Conservation (phyloP, 2,888 invertebrate species). For the Drosophila emarginata region DNA sequence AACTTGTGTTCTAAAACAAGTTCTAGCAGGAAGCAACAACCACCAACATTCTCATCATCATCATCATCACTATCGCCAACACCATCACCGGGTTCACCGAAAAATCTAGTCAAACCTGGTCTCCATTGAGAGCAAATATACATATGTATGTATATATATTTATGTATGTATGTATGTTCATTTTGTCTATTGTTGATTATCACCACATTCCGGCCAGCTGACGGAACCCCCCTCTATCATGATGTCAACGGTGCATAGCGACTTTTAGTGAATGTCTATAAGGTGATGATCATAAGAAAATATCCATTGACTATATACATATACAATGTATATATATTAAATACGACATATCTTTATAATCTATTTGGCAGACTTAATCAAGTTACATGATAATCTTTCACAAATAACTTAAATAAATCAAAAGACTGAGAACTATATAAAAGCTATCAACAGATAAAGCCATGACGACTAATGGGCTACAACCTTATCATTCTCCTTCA, state of each 20-base stretch:
- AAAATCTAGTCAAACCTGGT: constrained; percentile 43
- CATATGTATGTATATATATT: not conserved
- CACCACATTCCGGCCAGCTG: constrained; percentile 34
- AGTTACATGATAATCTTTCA: no score
- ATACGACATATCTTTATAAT: no score
- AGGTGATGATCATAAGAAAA: no score
- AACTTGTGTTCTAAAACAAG: constrained; percentile 29
- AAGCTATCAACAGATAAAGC: no score
- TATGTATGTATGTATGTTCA: not conserved
- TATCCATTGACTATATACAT: no score
- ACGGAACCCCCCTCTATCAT: constrained; percentile 8
- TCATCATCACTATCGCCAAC: not conserved
- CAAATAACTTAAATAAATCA: no score
- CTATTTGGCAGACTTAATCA: no score
- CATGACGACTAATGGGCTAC: no score
- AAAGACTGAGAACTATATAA: no score
- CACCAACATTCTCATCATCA: constrained; percentile 20
- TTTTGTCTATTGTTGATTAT: constrained; percentile 7
- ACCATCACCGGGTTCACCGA: constrained; percentile 11
- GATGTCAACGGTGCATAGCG: not conserved
- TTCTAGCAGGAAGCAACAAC: constrained; percentile 44
- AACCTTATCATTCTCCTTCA: no score
- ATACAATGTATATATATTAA: no score
- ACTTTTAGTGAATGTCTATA: not conserved
- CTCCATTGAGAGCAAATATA: not conserved